phyloP scores from a whole-genome alignment of 2,888 invertebrate genomes.

The Ectemnius cavifrons region DNA sequence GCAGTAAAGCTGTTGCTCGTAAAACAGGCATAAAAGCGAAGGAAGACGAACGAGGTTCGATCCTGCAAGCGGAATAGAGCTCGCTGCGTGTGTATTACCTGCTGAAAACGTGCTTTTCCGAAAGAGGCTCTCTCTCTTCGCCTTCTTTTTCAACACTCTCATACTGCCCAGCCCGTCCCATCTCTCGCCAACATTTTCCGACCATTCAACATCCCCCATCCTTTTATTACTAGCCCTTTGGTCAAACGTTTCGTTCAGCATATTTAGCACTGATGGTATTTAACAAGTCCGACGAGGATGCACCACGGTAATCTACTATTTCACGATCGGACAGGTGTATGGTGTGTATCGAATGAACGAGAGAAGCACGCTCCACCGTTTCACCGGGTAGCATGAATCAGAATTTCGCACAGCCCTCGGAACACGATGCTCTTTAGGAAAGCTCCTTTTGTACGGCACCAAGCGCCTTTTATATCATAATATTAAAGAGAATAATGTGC shows the following conservation, averaged over 20 bases:
- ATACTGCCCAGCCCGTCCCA: not conserved
- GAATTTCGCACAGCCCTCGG: not conserved
- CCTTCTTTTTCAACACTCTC: slow-evolving; percentile 8
- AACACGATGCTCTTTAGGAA: not conserved
- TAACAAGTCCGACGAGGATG: not conserved
- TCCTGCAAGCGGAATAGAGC: slow-evolving; percentile 29
- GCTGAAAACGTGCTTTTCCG: slow-evolving; percentile 35
- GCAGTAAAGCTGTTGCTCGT: slow-evolving; percentile 24
- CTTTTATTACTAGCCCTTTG: not conserved
- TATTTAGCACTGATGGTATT: not conserved
- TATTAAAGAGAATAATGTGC: slow-evolving; percentile 3
- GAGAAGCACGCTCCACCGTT: not conserved
- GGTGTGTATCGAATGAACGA: too few species aligned
- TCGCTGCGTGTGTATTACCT: slow-evolving; percentile 33
- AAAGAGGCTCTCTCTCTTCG: slow-evolving; percentile 22
- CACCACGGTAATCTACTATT: too few species aligned
- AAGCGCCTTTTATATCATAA: slow-evolving; percentile 3
- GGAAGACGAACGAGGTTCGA: slow-evolving; percentile 35
- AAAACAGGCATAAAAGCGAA: slow-evolving; percentile 30
- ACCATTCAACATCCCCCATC: not conserved
- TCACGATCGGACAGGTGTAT: too few species aligned
- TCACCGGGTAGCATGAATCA: not conserved
- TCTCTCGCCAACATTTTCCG: not conserved
- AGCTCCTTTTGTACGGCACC: slow-evolving; percentile 1
- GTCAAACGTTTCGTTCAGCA: not conserved